These are phyloP conservation scores for Diarsia mendica DNA, from an alignment of 2,888 invertebrate genomes.

Conservation along the genomic window DNA sequence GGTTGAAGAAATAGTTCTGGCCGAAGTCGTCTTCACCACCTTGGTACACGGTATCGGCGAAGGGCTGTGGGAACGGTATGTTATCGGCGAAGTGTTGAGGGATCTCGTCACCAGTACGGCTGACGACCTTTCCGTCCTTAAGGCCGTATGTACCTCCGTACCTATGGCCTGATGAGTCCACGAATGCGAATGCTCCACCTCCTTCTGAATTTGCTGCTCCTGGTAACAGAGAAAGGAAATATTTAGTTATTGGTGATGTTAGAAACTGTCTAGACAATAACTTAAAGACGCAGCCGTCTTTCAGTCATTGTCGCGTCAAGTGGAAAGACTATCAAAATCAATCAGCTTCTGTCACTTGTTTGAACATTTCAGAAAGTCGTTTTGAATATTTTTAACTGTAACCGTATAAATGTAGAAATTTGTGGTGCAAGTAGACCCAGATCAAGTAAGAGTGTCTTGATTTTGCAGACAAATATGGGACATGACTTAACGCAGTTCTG, in stretches of 20 bases:
- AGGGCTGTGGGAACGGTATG: conserved; percentile 58
- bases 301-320: no score
- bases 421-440: neutral
- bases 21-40: conserved; percentile 74
- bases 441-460: neutral
- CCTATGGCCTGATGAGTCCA: conserved; percentile 84
- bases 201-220: conserved; percentile 64
- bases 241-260: neutral
- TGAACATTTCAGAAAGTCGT: neutral
- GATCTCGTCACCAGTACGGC: conserved; percentile 58
- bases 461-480: neutral
- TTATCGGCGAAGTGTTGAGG: conserved; percentile 66
- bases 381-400: neutral
- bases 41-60: conserved; percentile 65
- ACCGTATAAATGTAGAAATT: neutral
- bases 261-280: neutral
- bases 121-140: conserved; percentile 73
- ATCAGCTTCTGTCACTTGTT: neutral
- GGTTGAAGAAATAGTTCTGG: conserved; percentile 82
- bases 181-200: conserved; percentile 80
- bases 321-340: neutral
- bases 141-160: conserved; percentile 84
- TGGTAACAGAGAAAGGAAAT: conserved; percentile 48
- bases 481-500: neutral
- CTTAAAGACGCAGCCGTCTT: neutral